Conservation (phyloP, 2,113 vertebrate species). For the Alligator mississippiensis region DNA sequence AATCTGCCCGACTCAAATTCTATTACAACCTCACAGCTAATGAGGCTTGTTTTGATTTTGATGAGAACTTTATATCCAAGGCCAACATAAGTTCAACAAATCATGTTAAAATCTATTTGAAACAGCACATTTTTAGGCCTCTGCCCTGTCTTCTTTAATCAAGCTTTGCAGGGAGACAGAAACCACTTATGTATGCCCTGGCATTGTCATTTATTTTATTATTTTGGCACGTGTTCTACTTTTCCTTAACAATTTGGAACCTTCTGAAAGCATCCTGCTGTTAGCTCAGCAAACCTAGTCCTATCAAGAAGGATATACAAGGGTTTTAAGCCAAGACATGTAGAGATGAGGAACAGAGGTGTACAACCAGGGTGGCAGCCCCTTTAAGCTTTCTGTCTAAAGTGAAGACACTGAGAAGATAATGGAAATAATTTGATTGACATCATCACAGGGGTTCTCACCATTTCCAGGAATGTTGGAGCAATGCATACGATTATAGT, state of each 20-base stretch:
- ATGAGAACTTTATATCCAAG: constrained; percentile 38
- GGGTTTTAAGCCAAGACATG: not conserved
- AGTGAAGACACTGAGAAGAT: not conserved
- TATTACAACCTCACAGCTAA: constrained; percentile 13
- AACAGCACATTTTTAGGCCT: not conserved
- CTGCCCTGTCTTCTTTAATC: constrained; percentile 32
- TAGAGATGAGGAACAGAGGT: not conserved
- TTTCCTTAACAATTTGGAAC: not conserved
- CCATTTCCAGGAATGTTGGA: not conserved
- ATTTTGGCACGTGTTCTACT: not conserved
- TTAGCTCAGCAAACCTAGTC: not conserved
- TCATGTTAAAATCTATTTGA: constrained; percentile 31
- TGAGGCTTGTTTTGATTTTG: constrained; percentile 49
- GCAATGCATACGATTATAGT: not conserved
- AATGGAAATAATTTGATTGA: not conserved
- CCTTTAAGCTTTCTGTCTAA: not conserved
- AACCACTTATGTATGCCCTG: not conserved
- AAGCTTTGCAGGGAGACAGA: not conserved
- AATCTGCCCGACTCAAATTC: not conserved
- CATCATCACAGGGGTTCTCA: not conserved
- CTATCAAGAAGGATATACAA: not conserved
- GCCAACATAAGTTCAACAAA: constrained; percentile 39
- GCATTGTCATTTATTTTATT: not conserved
- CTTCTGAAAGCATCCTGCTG: not conserved
- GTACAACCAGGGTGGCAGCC: not conserved